phyloP scores from a whole-genome alignment of 2,888 invertebrate species.

The Lepidochitona cinerea region DNA sequence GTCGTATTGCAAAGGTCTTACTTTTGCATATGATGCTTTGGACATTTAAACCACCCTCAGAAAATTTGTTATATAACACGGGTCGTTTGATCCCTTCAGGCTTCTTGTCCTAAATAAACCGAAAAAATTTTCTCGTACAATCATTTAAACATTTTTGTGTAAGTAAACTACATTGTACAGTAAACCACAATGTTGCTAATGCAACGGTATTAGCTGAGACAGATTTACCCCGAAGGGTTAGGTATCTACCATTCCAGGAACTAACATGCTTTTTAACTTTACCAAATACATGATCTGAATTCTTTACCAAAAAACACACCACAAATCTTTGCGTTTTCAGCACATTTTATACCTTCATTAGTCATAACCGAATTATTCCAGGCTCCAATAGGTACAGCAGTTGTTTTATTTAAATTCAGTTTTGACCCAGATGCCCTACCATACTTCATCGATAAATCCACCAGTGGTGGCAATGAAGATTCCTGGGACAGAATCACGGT shows the following conservation, averaged over 20 bases:
- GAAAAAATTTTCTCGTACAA: not conserved
- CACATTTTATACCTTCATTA: too few species aligned
- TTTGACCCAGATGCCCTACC: constrained; percentile 24
- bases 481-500: not conserved
- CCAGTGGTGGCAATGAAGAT: not conserved
- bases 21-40: not conserved
- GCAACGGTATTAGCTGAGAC: not conserved
- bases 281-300: not conserved
- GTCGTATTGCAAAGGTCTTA: not conserved
- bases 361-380: too few species aligned
- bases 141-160: not conserved
- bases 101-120: not conserved
- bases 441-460: not conserved
- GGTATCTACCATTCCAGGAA: not conserved
- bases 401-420: constrained; percentile 28
- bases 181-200: not conserved
- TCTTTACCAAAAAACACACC: not conserved
- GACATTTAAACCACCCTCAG: not conserved
- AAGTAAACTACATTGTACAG: not conserved
- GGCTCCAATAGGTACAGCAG: constrained; percentile 27
- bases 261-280: not conserved
- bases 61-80: not conserved
- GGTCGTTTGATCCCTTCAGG: not conserved
- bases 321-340: too few species aligned
- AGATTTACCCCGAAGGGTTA: not conserved